Evolutionary conservation across 2,888 invertebrate species (phyloP), one percentile per base, ranked within the genome.

Genomic region (Hirtodrosophila cameraria): DNA sequence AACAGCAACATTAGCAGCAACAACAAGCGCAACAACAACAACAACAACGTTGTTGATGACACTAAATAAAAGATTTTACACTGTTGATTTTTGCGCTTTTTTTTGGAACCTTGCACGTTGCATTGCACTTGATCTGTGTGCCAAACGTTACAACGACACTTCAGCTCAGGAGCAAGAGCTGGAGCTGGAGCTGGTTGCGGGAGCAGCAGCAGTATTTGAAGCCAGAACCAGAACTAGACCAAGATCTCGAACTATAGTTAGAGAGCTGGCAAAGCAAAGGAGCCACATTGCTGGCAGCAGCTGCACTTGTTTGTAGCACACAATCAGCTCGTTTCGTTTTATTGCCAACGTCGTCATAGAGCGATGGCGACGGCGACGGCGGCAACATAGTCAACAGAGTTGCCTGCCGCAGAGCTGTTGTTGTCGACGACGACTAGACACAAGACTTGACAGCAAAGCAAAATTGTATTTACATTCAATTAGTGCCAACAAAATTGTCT

Each of bases 61-160:
- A 81, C 80, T 81, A 86, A 81, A 86, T 84, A 85, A 82, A 86
- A 81, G 87, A 86, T 83, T 86, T 83, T 81, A 78, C 80, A 76
- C 70, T 86, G 82, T 83, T 86, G 82, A 83, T 83, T 83, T 83
- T 83, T 83, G 82, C 87, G 87, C 82, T 83, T 83, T 82, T 82
- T 77, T 45, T 60, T 52, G 81, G 67, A 84, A 68, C 85, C 75
- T 84, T 77, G 75, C 87, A 86, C 86, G 82, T 86, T 73, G 85
- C 85, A 86, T 76, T 86, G 86, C 82, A 83, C 82, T 83, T 86
- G 82, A 83, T 83, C 87, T 83, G 82, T 86, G 85, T 83, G 87
- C 85, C 82, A 86, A 86, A 84, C 81, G 84, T 84, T 81, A 70
- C 68, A 86, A 77, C 74, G 84, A 76, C 86, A 83, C 86, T 80